Evolutionary conservation across 2,888 invertebrate species (phyloP), one percentile per base, ranked within the genome.

Genomic region (Phoronis australis): DNA sequence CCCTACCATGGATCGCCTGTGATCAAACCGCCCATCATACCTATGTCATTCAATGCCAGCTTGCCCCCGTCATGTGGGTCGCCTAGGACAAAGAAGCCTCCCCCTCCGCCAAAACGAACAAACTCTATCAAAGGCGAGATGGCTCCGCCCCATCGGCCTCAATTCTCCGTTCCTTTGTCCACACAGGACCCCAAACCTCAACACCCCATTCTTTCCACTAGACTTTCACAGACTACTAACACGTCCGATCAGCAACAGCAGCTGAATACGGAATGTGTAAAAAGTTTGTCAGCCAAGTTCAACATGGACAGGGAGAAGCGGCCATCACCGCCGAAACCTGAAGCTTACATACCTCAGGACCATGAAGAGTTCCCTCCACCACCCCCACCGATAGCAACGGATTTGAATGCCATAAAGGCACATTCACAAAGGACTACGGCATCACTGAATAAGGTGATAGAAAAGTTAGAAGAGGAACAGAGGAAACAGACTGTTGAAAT

Each of bases 91-190:
- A 69, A 64, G 48, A 75, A 72, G 57, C 77, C 78, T 6, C 80
- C 80, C n/a, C 78, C 79, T 2, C 80, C 80, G 5, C 80, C 80
- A 2, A 79, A 79, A 60, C 67, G 80, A 37, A 77, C 75, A 18
- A 69, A 77, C 59, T 78, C 78, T 18, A 73, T 78, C 37, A 71
- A 70, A 51, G 57, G 53, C 27, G 64, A 64, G 26, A 47, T 31
- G 22, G 41, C 59, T 35, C 47, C 48, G 24, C n/a, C n/a, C n/a
- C n/a, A n/a, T n/a, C n/a, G n/a, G n/a, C n/a, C n/a, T n/a, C n/a
- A n/a, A n/a, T n/a, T n/a, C n/a, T n/a, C n/a, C n/a, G n/a, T n/a
- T n/a, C n/a, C n/a, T n/a, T n/a, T n/a, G n/a, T n/a, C n/a, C n/a
- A n/a, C n/a, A n/a, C n/a, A n/a, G n/a, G n/a, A n/a, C n/a, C n/a